Base-by-base conservation (phyloP, 2,888 invertebrate genomes). In the Gastrophysa polygoni region DNA sequence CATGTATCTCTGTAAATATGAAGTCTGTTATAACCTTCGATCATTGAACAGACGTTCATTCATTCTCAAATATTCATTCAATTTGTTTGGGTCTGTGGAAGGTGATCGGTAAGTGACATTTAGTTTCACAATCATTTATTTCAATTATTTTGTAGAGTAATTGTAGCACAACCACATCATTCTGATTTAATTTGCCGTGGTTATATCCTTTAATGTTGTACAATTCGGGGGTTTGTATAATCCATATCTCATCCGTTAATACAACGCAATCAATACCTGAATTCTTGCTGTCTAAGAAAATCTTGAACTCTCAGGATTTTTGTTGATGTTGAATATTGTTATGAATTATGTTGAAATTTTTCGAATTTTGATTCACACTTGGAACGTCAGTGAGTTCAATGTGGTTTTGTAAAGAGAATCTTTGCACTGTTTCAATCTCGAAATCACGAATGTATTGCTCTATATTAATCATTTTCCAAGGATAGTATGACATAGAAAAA, bases 131-230 rank as follows among this genome's bases (percentile, higher is more conserved):
- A 16, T 44, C 44, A 17, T 17, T 16, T n/a, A 44, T 44, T 44
- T 44, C 44, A 44, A 16, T 16, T 44, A 44, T 44, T 44, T 44
- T 44, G 44, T 44, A n/a, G n/a, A n/a, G n/a, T n/a, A n/a, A n/a
- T n/a, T n/a, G n/a, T n/a, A 44, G 16, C 18, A 44, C 44, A 44
- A 18, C 17, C 5, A n/a, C 44, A 16, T 44, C 44, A 44, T 44
- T 44, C 14, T 18, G 16, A 44, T 44, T 44, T n/a, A 18, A 18
- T 17, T 44, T 44, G 14, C 44, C 44, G 18, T 44, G 17, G 44
- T 44, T 44, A 44, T 44, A 44, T 8, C 44, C 44, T 44, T n/a
- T n/a, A 18, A 44, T 44, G 14, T 44, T 44, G 44, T 44, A 18
- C 5, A 44, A 8, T 8, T 44, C 44, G 14, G 44, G 44, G 44